A percentile compares a stretch with the other conserved stretches of the same genome.
phyloP scores from a whole-genome alignment of 1,140 invertebrate genomes.

The Brachionus plicatilis region DNA sequence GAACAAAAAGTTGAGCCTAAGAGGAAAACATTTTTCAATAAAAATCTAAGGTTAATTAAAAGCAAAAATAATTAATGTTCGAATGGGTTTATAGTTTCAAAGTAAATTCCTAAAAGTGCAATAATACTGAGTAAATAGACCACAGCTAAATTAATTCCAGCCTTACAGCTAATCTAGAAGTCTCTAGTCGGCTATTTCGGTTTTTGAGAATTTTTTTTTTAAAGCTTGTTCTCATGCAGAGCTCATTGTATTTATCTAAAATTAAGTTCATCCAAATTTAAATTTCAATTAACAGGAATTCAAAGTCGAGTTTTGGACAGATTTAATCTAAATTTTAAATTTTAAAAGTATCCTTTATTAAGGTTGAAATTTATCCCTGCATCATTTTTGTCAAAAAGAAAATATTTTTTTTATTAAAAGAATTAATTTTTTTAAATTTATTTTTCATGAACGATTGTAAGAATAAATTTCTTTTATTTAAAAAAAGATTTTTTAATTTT shows the following conservation, averaged over 20 bases:
- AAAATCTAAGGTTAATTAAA: background rate
- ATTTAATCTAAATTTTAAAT: background rate
- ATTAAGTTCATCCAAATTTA: background rate
- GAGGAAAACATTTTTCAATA: background rate
- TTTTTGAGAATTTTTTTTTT: background rate
- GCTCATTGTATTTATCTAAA: background rate
- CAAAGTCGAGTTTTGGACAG: background rate
- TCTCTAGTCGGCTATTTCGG: background rate
- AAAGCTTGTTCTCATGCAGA: background rate
- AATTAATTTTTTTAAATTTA: too few relatives aligned
- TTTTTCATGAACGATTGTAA: too few relatives aligned
- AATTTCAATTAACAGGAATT: background rate
- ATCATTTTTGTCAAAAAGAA: too few relatives aligned
- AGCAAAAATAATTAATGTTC: background rate
- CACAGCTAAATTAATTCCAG: background rate
- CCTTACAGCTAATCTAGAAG: background rate
- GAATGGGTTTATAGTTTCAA: background rate
- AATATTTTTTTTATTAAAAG: too few relatives aligned
- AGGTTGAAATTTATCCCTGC: background rate
- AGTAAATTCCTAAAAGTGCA: background rate
- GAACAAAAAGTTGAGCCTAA: background rate
- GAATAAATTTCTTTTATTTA: too few relatives aligned
- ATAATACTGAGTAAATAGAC: slow-evolving; percentile 22
- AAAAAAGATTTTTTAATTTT: too few relatives aligned
- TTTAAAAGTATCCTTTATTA: background rate